Conservation (phyloP, 2,888 invertebrate genomes). For the Chymomyza caudatula region DNA sequence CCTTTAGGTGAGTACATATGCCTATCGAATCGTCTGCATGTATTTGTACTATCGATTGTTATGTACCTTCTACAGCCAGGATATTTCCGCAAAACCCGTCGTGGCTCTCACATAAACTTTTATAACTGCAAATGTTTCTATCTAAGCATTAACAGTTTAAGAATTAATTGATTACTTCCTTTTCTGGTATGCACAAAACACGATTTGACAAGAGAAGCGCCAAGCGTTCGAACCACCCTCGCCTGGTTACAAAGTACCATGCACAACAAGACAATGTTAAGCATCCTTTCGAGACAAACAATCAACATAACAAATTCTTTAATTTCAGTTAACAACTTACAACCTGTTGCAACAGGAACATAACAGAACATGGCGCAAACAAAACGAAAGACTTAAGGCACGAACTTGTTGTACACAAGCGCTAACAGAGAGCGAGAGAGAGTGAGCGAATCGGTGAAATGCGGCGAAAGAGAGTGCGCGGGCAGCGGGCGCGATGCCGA, state of each 20-base stretch:
- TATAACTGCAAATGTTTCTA: background rate
- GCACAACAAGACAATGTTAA: background rate
- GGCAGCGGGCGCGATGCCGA: slow-evolving; percentile 28
- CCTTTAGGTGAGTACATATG: no score
- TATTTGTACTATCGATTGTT: no score
- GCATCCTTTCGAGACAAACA: slow-evolving; percentile 7
- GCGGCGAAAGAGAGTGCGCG: slow-evolving; percentile 8
- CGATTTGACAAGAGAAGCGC: no score
- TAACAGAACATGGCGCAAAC: slow-evolving; percentile 30
- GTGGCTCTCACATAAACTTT: no score
- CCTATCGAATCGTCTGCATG: no score
- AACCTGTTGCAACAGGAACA: slow-evolving; percentile 54
- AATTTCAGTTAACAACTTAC: slow-evolving; percentile 51
- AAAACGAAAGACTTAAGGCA: slow-evolving; percentile 74
- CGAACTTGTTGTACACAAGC: slow-evolving; percentile 71
- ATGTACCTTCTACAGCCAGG: no score
- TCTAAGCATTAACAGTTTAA: background rate
- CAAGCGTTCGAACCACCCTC: background rate
- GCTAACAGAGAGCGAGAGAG: slow-evolving; percentile 16
- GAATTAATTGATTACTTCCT: background rate
- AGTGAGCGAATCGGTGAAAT: background rate
- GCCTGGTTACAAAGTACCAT: background rate
- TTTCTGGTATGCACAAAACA: background rate
- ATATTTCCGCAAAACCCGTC: no score
- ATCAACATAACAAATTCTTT: slow-evolving; percentile 64